phyloP scores from a whole-genome alignment of 2,113 vertebrate genomes.

The Pangasianodon gigas region DNA sequence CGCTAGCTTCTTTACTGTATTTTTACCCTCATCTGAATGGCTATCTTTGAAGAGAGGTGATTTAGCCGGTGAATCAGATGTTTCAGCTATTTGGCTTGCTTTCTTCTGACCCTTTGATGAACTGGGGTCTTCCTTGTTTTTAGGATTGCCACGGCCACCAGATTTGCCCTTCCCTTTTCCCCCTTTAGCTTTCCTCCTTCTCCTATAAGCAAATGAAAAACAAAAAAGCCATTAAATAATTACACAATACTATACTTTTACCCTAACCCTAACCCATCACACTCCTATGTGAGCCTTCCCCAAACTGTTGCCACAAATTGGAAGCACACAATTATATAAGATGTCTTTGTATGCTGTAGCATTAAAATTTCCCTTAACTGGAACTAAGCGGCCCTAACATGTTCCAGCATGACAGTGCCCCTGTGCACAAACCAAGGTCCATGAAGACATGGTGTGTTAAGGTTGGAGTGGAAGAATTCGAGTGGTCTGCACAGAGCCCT shows the following conservation, averaged over 20 bases:
- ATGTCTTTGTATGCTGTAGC: not conserved
- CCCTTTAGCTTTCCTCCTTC: constrained; percentile 74
- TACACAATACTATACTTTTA: not conserved
- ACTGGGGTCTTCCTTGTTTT: constrained; percentile 41
- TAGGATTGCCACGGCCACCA: constrained; percentile 64
- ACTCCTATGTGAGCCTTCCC: not conserved
- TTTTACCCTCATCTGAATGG: constrained; percentile 43
- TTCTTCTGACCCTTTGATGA: constrained; percentile 62
- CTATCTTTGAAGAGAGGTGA: constrained; percentile 40
- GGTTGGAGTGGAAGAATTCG: not conserved
- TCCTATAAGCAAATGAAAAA: constrained; percentile 61
- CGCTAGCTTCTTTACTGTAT: constrained; percentile 16
- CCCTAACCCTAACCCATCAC: not conserved
- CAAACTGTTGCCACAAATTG: not conserved
- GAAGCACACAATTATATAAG: not conserved
- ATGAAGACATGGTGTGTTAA: not conserved
- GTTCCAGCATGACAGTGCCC: not conserved
- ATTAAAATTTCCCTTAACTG: not conserved
- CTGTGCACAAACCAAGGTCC: not conserved
- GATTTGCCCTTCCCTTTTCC: constrained; percentile 70
- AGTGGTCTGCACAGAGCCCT: not conserved
- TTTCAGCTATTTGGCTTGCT: constrained; percentile 52
- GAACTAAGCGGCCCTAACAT: not conserved
- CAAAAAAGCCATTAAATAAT: not conserved
- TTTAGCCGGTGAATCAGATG: constrained; percentile 30